Conservation (phyloP, 2,797 vertebrate species). For the Pelochelys cantorii region DNA sequence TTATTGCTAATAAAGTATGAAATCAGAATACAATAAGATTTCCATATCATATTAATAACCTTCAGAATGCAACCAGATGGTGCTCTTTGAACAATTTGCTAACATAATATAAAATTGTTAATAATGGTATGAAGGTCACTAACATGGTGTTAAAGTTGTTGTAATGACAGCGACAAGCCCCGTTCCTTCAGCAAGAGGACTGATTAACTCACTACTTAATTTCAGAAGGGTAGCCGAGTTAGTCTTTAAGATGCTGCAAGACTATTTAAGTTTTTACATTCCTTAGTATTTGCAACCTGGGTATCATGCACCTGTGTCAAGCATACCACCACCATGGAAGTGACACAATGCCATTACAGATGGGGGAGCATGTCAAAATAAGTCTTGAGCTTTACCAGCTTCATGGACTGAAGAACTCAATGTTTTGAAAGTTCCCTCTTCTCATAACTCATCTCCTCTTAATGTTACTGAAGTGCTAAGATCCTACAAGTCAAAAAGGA, state of each 20-base stretch:
- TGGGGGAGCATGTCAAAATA: background rate
- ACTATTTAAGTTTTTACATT: too few species aligned
- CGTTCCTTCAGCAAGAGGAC: slow-evolving; percentile 47
- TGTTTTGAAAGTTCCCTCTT: background rate
- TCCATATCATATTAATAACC: slow-evolving; percentile 75
- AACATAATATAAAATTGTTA: slow-evolving; percentile 72
- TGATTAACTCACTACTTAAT: slow-evolving; percentile 33
- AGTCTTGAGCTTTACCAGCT: fast-evolving
- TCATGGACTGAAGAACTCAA: fast-evolving
- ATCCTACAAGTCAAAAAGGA: background rate
- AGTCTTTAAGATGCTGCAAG: too few species aligned
- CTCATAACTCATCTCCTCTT: background rate
- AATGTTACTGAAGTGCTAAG: fast-evolving
- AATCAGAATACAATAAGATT: slow-evolving; percentile 76
- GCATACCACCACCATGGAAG: background rate
- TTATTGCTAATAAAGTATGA: slow-evolving; percentile 78
- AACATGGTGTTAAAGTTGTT: slow-evolving; percentile 54
- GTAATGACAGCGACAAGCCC: slow-evolving; percentile 41
- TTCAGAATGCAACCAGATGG: slow-evolving; percentile 73
- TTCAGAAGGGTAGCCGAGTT: too few species aligned
- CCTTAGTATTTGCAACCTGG: background rate
- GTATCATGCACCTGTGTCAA: fast-evolving
- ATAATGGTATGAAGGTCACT: slow-evolving; percentile 67
- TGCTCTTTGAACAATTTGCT: slow-evolving; percentile 71
- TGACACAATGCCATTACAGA: fast-evolving